These are phyloP conservation scores for Tetanocera ferruginea DNA, from an alignment of 2,888 invertebrate genomes.

Conservation along the genomic window DNA sequence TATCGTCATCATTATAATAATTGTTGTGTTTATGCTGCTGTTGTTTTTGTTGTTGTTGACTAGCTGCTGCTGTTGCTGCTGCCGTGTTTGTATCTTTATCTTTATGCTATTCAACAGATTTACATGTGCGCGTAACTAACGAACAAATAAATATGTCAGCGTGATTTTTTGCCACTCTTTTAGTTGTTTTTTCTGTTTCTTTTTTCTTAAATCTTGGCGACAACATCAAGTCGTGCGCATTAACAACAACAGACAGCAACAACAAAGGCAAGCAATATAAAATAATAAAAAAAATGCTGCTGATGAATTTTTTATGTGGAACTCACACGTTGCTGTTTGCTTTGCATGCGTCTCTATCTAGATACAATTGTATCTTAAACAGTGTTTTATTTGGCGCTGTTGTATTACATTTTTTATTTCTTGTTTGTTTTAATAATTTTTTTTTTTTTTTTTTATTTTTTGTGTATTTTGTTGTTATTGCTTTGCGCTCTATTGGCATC, in stretches of 20 bases:
- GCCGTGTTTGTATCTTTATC: background rate
- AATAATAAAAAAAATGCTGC: background rate
- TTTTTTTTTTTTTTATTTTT: background rate
- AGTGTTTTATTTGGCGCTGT: background rate
- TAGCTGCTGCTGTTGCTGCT: background rate
- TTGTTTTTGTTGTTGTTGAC: background rate
- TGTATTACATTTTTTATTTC: background rate
- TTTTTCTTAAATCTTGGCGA: no score
- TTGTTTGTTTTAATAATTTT: background rate
- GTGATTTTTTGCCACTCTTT: background rate
- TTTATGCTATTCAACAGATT: background rate
- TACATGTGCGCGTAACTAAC: background rate
- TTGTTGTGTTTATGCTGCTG: background rate
- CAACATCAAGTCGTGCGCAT: background rate
- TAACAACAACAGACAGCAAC: background rate
- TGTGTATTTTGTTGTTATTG: background rate
- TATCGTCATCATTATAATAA: background rate
- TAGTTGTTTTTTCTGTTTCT: background rate
- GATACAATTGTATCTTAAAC: conserved; percentile 6
- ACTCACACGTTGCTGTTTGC: background rate
- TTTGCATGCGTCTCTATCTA: no score
- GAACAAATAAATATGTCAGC: background rate
- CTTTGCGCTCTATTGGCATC: background rate
- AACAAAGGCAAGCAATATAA: background rate
- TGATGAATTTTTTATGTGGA: conserved; percentile 9